phyloP scores from a whole-genome alignment of 2,888 invertebrate species.

The Pheosia tremula region DNA sequence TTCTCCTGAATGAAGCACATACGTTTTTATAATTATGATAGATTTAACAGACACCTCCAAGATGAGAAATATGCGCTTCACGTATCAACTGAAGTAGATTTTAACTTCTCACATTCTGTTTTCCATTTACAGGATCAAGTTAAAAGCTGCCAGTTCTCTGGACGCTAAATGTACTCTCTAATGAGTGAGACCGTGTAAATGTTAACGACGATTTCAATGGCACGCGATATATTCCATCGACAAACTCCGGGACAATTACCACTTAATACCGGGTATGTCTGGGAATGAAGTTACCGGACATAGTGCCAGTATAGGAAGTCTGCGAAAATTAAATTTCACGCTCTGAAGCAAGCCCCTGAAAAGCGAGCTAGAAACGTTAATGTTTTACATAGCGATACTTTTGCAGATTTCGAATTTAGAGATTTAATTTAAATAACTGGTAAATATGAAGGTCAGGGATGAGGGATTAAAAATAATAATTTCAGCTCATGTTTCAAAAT shows the following conservation, averaged over 20 bases:
- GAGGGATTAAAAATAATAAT: no score
- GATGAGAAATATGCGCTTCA: no score
- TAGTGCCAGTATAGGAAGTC: background rate
- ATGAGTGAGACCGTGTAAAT: background rate
- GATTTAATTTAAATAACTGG: no score
- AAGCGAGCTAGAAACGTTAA: background rate
- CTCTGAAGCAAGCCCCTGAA: background rate
- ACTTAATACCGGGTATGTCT: background rate
- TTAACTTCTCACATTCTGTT: background rate
- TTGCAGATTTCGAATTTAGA: no score
- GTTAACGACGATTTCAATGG: background rate
- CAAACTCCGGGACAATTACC: constrained; percentile 1
- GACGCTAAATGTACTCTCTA: background rate
- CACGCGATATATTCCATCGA: background rate
- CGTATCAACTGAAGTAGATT: background rate
- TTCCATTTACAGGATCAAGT: background rate
- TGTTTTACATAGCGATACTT: no score
- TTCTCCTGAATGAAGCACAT: no score
- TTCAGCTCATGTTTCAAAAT: no score
- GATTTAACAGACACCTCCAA: no score
- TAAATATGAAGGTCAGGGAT: no score
- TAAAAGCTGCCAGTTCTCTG: background rate
- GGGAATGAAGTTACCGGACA: background rate
- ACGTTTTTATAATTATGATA: no score
- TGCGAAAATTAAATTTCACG: background rate